Base-by-base conservation (phyloP, 2,888 invertebrate species). In the Perizoma flavofasciatum region DNA sequence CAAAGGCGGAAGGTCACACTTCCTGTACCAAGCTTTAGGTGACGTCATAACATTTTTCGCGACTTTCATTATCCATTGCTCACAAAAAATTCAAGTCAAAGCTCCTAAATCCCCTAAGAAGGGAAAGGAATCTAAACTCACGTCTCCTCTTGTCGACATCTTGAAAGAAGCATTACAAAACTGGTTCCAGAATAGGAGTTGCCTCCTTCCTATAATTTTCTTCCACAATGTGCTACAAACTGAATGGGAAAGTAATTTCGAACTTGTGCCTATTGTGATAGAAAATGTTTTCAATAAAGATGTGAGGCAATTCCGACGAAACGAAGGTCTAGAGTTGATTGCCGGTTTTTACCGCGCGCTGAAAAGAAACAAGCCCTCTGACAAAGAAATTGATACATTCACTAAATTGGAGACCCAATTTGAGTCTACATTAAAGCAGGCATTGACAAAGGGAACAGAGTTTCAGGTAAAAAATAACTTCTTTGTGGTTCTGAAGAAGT, bases 321-420 rank as follows among this genome's bases (percentile, higher is more conserved):
- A 93, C 64, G 96, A 96, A 84, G 95, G 95, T 0, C 73, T 95
- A 1, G 95, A 95, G 73, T 83, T 96, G 59, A 77, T 96, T 48
- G 86, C 89, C n/a, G 87, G 94, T 4, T 94, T 96, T 67, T 96
- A 95, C 78, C 89, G 92, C 49, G 94, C 95, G 69, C 82, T 93
- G 9, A 92, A 94, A 71, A 82, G 92, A 63, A 80, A 73, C 60
- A 92, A 92, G 65, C 83, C 88, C 35, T 61, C 81, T 7, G 85
- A 88, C n/a, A 75, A 77, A 43, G 75, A 82, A 11, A 69, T 85
- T 10, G 71, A 68, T 35, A 83, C 87, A 54, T 72, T 93, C 51
- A 69, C 80, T 6, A 81, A 86, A 53, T 71, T 93, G 53, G 94
- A 95, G 72, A 75, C 74, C 1, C 80, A 78, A 49, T 92, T 95